Evolutionary conservation across 1,140 invertebrate species (phyloP).

Genomic region (Drosophila pseudoobscura): DNA sequence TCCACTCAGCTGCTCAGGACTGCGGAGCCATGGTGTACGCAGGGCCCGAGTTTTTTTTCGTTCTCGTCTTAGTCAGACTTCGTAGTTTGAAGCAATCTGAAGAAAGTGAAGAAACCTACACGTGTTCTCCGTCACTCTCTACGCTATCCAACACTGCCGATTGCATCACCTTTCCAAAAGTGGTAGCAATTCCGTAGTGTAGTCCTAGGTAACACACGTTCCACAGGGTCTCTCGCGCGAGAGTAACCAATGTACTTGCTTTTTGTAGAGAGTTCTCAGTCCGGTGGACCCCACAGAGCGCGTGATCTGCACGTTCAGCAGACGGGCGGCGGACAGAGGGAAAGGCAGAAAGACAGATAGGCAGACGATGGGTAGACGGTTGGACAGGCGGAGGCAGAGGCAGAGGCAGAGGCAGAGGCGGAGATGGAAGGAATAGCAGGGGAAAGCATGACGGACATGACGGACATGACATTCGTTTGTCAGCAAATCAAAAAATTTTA

Average conservation of each 20-base stretch:
- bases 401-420: not conserved
- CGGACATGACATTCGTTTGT: constrained; percentile 56
- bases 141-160: too few relatives aligned
- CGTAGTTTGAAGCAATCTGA: too few relatives aligned
- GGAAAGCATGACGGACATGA: constrained; percentile 49
- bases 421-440: not conserved
- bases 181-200: too few relatives aligned
- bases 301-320: constrained; percentile 58
- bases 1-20: too few relatives aligned
- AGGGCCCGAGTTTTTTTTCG: too few relatives aligned
- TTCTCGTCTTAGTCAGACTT: too few relatives aligned
- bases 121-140: too few relatives aligned
- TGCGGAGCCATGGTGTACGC: too few relatives aligned
- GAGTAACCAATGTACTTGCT: not conserved
- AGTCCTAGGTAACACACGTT: too few relatives aligned
- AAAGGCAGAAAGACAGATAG: not conserved
- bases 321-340: constrained; percentile 5
- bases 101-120: too few relatives aligned
- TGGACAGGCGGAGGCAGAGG: not conserved
- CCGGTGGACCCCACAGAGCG: constrained; percentile 43
- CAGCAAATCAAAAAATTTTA: constrained; percentile 44
- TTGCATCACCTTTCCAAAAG: too few relatives aligned
- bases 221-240: constrained; percentile 1
- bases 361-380: too few relatives aligned
- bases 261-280: constrained; percentile 1